Conservation (phyloP, 2,888 invertebrate genomes). For the Physocephala rufipes region DNA sequence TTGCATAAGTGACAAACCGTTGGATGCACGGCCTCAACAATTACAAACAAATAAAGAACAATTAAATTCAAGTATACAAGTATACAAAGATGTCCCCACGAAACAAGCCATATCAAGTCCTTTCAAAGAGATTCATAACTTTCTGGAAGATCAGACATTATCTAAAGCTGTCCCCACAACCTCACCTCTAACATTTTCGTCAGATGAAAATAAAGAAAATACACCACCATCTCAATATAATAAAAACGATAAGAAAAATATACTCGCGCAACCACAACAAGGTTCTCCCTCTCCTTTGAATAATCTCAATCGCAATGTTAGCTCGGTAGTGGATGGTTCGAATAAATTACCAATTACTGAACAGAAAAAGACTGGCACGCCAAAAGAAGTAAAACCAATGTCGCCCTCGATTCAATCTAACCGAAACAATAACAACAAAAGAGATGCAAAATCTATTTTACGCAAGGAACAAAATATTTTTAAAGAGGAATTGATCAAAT, state of each 20-base stretch:
- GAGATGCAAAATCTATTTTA: constrained; percentile 42
- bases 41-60: constrained; percentile 46
- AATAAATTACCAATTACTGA: background rate
- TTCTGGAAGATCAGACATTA: background rate
- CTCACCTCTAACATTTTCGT: too few relatives aligned
- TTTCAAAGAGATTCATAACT: background rate
- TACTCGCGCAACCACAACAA: too few relatives aligned
- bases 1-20: constrained; percentile 51
- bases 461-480: constrained; percentile 50
- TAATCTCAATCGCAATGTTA: too few relatives aligned
- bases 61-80: too few relatives aligned
- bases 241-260: background rate
- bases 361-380: background rate
- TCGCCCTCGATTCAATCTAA: background rate
- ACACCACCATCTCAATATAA: background rate
- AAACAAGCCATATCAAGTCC: background rate
- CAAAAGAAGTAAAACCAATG: background rate
- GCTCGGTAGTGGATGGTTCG: too few relatives aligned
- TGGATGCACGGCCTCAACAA: constrained; percentile 52
- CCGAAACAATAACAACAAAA: background rate
- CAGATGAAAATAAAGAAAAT: constrained; percentile 2
- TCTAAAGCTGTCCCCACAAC: background rate
- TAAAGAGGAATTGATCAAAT: constrained; percentile 51
- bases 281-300: too few relatives aligned
- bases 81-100: background rate